Evolutionary conservation across 2,797 vertebrate genomes (phyloP), one percentile per base, ranked within the genome.

Genomic region (Anolis apletophallus): DNA sequence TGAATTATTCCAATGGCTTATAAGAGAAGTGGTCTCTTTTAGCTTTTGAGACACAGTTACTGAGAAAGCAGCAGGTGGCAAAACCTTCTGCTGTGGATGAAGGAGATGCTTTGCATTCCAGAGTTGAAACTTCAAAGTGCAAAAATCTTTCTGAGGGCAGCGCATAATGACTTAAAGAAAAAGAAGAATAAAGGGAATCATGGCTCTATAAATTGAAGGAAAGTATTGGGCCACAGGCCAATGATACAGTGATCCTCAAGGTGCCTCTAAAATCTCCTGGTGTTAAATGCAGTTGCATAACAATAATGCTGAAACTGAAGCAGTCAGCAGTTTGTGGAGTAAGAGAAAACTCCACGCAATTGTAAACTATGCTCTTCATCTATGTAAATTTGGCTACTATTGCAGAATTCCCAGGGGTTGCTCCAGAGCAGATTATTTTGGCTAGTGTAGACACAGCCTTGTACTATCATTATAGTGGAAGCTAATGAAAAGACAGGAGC

Each of bases 111-210:
- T 77, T 88, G 74, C 83, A 85, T 82, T 85, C 79, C 67, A 61
- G 32, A 77, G 79, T 26, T 64, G 64, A 76, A 85, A 82, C 80
- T 88, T 88, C 74, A 83, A 78, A 83, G 74, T 19, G 71, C 78
- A 85, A 76, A 77, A 85, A 54, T 78, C 55, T 78, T 78, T 72
- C 40, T 78, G 46, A 85, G 64, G 79, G 74, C 64, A 82, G 46
- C 55, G 36, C 23, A 54, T 16, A 59, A 71, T 72, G 73, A 88
- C 72, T n/a, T 85, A 52, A n/a, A 50, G 26, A 87, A 87, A 81
- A 76, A 80, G 57, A 29, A 64, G 72, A 82, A 78, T 55, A 81
- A 55, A 82, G 80, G 67, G 55, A 85, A 61, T 2, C 29, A 81
- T 1, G 59, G 14, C 50, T 72, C 80, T 81, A 23, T 72, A 81